Base-by-base conservation (phyloP, 1,140 invertebrate species). In the Dendroctonus ponderosae region DNA sequence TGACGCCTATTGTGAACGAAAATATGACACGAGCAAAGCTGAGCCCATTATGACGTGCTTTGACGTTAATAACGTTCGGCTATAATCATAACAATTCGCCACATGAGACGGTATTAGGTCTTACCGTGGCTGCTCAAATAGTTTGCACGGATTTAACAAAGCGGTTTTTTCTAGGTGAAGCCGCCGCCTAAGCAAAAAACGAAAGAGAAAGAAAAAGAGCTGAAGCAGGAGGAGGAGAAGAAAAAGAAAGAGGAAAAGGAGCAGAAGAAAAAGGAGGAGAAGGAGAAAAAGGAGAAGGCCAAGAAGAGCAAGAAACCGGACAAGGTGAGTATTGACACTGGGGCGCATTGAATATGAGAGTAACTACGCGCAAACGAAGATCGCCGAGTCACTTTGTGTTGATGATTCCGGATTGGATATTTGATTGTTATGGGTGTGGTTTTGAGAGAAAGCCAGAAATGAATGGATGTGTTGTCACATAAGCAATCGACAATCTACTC, bases 161-260 rank as follows among this genome's bases (percentile, higher is more conserved):
- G 7, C 11, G 9, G 3, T 14, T n/a, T 41, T 49, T 58, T 60
- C 8, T n/a, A 67, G 66, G 59, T 62, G 44, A 67, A 67, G 39
- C 72, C 72, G 58, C 67, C 71, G 39, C 63, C 70, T 26, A 83
- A 84, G 68, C 80, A 82, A 53, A 83, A 83, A 71, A 40, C 82
- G 82, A 65, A 86, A 76, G 81, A 82, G 68, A 79, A 81, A 69
- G 80, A 82, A 62, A 88, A 88, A 71, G 88, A 90, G 60, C 89
- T 89, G 73, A 90, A 91, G 77, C 74, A 78, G 59, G 76, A 80
- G 58, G 85, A 85, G 51, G 86, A 89, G 67, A 87, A 88, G 74
- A 87, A 91, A 76, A 71, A 82, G 75, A 73, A 80, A 37, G 77
- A 80, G 59, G 85, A 86, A 46, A 87, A 90, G 61, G 87, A 88